Base-by-base conservation (phyloP, 2,113 vertebrate species). In the Gnathonemus longibarbis region DNA sequence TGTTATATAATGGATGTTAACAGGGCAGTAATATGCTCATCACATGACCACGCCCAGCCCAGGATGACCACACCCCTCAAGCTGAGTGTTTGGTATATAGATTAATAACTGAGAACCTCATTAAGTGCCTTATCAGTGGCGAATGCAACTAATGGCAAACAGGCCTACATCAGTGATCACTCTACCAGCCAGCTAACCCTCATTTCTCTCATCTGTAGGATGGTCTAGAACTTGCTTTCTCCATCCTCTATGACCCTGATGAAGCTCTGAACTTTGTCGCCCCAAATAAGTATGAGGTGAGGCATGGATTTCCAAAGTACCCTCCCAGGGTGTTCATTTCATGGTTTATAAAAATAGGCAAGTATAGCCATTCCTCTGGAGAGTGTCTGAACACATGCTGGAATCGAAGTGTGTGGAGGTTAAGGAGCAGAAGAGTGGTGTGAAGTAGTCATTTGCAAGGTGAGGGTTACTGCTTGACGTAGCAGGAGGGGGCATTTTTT, bases 261-360 rank as follows among this genome's bases (percentile, higher is more conserved):
- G 98, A 99, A 95, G 97, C 97, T 10, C 95, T 99, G 90, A 99
- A 99, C 95, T 99, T 99, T 95, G 98, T 99, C 53, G 98, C 98
- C n/a, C 98, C 98, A 19, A 99, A 98, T 94, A 99, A 99, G 91
- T 99, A 99, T 0, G 98, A 99, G 98, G 98, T 99, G 93, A 0
- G 86, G 21, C 90, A 39, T 19, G 45, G 39, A 89, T 80, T 87
- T 66, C 24, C 31, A 35, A 24, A 89, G 24, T 39, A n/a, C 39
- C 45, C 10, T 35, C 21, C 21, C n/a, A 21, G 35, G 8, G 45
- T 48, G 83, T n/a, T 84, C 42, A n/a, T 88, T 62, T 42, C 17
- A 45, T 88, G 49, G 11, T 8, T 52, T 87, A 4, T 24, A 48
- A 4, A 84, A 84, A 48, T 48, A 21, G 6, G 21, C n/a, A 42